These are phyloP conservation scores for Poeciliopsis gracilis DNA, from an alignment of 2,797 vertebrate species.

Conservation along the genomic window DNA sequence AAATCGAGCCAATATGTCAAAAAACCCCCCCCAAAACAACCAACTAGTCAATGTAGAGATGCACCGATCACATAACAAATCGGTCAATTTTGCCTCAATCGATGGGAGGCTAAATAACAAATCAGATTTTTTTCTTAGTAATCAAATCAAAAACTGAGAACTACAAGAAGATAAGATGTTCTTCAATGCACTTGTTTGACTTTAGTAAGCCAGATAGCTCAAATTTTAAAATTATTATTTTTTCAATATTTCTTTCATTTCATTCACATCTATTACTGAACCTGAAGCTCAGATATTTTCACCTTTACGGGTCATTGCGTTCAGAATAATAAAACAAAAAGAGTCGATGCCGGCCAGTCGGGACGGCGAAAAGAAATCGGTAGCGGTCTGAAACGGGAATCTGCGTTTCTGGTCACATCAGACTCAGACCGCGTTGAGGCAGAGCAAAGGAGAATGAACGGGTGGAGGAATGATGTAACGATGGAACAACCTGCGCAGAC, in stretches of 20 bases:
- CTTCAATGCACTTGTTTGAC: neutral
- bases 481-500: constrained; percentile 15
- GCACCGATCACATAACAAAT: neutral
- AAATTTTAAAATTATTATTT: neutral
- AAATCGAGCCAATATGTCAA: neutral
- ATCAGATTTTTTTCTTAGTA: neutral
- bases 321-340: neutral
- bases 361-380: neutral
- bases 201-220: neutral
- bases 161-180: neutral
- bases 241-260: neutral
- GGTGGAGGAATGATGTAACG: constrained; percentile 6
- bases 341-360: too few species aligned
- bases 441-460: neutral
- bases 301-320: neutral
- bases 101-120: neutral
- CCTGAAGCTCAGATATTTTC: neutral
- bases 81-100: neutral
- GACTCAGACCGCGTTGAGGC: neutral
- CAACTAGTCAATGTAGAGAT: neutral
- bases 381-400: neutral
- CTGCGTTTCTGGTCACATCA: neutral
- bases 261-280: neutral
- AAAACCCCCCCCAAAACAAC: too few species aligned
- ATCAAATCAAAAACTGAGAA: neutral